Evolutionary conservation across 2,797 vertebrate genomes (phyloP).

Genomic region (Tragopan temminckii): DNA sequence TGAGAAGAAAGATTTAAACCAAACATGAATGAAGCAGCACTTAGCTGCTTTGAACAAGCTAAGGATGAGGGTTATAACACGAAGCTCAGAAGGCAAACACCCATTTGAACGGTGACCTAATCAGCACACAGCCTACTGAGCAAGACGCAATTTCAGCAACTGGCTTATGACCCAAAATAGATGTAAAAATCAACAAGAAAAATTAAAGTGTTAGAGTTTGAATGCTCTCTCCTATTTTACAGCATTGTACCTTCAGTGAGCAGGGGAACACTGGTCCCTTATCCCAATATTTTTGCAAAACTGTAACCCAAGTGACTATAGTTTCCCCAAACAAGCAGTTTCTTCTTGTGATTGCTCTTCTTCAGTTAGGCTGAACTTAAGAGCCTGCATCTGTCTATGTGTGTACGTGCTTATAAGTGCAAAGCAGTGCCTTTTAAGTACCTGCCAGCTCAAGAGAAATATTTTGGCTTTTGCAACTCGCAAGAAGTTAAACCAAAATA

Average conservation of each 20-base stretch:
- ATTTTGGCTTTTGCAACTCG: neutral
- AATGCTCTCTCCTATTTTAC: neutral
- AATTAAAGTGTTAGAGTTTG: neutral
- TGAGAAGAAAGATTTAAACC: neutral
- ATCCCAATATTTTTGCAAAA: neutral
- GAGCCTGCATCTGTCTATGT: neutral
- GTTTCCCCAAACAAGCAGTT: slow-evolving; percentile 35
- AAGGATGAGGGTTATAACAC: neutral
- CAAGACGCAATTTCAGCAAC: neutral
- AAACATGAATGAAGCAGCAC: neutral
- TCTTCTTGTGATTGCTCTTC: slow-evolving; percentile 47
- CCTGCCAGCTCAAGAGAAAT: slow-evolving; percentile 32
- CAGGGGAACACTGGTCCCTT: neutral
- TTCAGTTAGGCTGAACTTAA: slow-evolving; percentile 5
- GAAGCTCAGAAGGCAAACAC: accelerated
- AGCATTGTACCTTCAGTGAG: neutral
- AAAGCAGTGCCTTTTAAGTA: slow-evolving; percentile 15
- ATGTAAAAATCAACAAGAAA: neutral
- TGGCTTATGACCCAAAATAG: neutral
- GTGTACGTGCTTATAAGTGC: neutral
- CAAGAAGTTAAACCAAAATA: slow-evolving; percentile 27
- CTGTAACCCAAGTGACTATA: neutral
- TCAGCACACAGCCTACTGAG: neutral
- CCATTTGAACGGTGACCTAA: neutral
- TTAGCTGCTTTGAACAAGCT: neutral